Evolutionary conservation across 2,797 vertebrate species (phyloP), one percentile per base, ranked within the genome.

Genomic region (Acipenser oxyrinchus): DNA sequence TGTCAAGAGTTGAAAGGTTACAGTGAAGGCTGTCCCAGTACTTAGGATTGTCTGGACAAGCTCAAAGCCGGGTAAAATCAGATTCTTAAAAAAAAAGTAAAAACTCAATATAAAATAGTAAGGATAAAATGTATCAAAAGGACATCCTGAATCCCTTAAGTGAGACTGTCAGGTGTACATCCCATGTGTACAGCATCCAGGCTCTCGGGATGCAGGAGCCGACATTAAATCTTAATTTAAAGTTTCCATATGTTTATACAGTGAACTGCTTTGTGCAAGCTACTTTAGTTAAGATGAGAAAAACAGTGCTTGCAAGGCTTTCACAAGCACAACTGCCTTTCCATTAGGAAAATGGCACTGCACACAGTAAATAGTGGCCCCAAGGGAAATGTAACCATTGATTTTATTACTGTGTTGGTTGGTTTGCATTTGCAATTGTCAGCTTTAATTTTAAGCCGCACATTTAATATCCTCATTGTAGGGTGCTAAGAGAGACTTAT

Each of bases 391-490:
- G 86, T 90, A 88, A 82, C 84, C 84, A 90, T 90, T 89, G 89
- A 91, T 88, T 91, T 90, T 90, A 90, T 88, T 90, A 85, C 87
- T 78, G 77, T 82, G 87, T 84, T 86, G 82, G 81, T 87, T 86
- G 84, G 84, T 81, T 86, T 85, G 81, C 84, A 85, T 89, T 90
- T 89, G 87, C 85, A 87, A 90, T 90, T 90, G 88, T 91, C 89
- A 90, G 88, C 82, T 87, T 81, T 86, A 84, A 88, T 91, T 88
- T 87, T 84, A 82, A 80, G 70, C 75, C 83, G 67, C 84, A 82
- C 79, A 88, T 87, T 90, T 89, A 90, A 79, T 86, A 87, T 86
- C 76, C 75, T 81, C 79, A 79, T 87, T 55, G 53, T 55, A 55
- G 53, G 6, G 53, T 55, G 53, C 53, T 55, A 55, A 55, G 53